Evolutionary conservation across 2,888 invertebrate species (phyloP).

Genomic region (Acanthosepion lycidas): DNA sequence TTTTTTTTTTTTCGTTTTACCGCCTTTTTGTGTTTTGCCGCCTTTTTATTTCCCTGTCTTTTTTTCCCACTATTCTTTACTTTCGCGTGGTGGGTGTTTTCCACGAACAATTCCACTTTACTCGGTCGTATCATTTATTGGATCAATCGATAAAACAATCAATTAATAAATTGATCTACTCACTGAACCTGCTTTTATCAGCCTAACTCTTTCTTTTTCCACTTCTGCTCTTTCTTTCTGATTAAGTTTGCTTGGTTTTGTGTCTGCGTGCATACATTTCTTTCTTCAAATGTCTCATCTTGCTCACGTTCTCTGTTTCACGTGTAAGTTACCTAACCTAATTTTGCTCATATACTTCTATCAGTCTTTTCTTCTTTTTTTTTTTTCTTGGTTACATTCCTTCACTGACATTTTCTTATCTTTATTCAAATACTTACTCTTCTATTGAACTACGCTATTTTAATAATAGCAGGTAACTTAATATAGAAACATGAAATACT

Average conservation of each 20-base stretch:
- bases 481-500: background rate
- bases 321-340: background rate
- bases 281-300: background rate
- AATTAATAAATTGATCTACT: slow-evolving; percentile 22
- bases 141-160: slow-evolving; percentile 9
- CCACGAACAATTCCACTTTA: slow-evolving; percentile 20
- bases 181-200: background rate
- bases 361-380: background rate
- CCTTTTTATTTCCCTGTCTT: too few species aligned
- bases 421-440: background rate
- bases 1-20: too few species aligned
- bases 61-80: background rate
- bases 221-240: background rate
- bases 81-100: background rate
- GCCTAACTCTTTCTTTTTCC: background rate
- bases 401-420: background rate
- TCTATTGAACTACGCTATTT: background rate
- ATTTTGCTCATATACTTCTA: background rate
- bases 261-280: background rate
- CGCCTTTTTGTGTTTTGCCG: too few species aligned
- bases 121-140: background rate
- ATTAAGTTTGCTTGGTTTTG: background rate
- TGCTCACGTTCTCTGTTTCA: background rate
- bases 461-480: background rate
- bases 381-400: background rate